Conservation (phyloP, 2,888 invertebrate species). For the Mesopsocus fuscifrons region DNA sequence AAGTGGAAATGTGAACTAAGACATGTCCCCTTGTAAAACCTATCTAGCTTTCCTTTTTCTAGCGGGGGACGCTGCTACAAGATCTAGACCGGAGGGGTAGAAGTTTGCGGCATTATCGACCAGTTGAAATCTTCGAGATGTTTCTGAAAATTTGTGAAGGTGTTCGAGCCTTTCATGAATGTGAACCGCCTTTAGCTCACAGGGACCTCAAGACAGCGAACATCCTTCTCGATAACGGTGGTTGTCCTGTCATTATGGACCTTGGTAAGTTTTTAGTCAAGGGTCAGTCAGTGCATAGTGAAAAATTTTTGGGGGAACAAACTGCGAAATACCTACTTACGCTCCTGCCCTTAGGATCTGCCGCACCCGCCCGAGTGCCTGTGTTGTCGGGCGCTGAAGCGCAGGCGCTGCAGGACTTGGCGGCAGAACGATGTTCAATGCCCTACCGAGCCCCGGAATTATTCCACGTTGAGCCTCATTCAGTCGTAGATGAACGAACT, state of each 20-base stretch:
- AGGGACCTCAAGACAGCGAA: constrained; percentile 76
- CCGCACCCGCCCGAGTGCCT: constrained; percentile 41
- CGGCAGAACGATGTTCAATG: constrained; percentile 73
- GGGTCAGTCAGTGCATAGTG: not conserved
- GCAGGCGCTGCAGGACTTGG: constrained; percentile 52
- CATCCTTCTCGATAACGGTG: constrained; percentile 50
- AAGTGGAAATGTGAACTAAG: no score
- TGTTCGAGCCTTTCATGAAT: constrained; percentile 50
- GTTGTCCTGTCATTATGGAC: constrained; percentile 62
- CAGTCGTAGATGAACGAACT: constrained; percentile 61
- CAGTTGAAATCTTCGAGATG: constrained; percentile 43
- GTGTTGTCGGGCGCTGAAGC: constrained; percentile 47
- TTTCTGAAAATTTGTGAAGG: constrained; percentile 57
- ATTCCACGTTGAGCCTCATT: constrained; percentile 64
- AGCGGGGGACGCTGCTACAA: constrained; percentile 55
- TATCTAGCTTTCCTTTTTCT: constrained; percentile 17
- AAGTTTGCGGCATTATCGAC: constrained; percentile 37
- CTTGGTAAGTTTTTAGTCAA: constrained; percentile 32
- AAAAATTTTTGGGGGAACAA: no score
- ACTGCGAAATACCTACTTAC: not conserved
- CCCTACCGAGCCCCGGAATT: constrained; percentile 75
- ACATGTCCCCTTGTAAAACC: no score
- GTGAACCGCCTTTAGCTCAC: constrained; percentile 56
- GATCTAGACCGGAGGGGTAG: constrained; percentile 40
- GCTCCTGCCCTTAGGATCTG: constrained; percentile 31